These are phyloP conservation scores for Belonocnema kinseyi DNA, from an alignment of 1,140 invertebrate genomes.

Conservation along the genomic window DNA sequence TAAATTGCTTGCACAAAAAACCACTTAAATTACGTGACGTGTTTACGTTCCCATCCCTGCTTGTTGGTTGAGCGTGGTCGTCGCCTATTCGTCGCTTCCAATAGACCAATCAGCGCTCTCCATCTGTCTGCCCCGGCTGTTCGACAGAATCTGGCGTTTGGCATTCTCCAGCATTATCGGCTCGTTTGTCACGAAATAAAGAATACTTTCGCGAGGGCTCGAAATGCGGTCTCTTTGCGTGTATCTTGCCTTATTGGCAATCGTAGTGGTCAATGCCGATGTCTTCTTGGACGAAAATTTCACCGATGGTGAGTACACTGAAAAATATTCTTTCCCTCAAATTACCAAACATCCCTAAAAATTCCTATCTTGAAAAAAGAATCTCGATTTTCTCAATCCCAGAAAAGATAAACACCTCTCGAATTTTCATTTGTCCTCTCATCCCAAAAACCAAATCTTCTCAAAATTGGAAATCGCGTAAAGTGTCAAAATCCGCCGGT, in stretches of 20 bases:
- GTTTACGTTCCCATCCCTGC: not conserved
- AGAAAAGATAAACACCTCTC: not conserved
- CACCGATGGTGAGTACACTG: constrained; percentile 80
- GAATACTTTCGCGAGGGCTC: constrained; percentile 60
- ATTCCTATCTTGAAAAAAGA: constrained; percentile 23
- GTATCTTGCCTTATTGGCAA: constrained; percentile 75
- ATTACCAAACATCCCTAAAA: not conserved
- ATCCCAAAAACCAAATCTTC: not conserved
- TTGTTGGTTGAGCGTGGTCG: constrained; percentile 72
- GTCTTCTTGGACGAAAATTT: constrained; percentile 85
- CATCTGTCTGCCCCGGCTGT: constrained; percentile 78
- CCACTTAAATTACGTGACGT: not conserved
- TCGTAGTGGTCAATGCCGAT: constrained; percentile 73
- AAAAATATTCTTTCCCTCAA: not conserved
- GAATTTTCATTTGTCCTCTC: not conserved
- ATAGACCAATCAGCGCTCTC: constrained; percentile 75
- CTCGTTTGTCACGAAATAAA: constrained; percentile 67
- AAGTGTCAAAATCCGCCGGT: not conserved
- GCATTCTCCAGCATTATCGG: constrained; percentile 54
- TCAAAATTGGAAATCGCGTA: not conserved
- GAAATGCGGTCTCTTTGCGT: constrained; percentile 76
- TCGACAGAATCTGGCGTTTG: constrained; percentile 50
- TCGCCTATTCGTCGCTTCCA: constrained; percentile 70
- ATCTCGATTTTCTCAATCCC: not conserved
- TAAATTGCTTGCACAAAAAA: too few species aligned